phyloP scores from a whole-genome alignment of 2,797 vertebrate species.

The Malurus leucopterus region DNA sequence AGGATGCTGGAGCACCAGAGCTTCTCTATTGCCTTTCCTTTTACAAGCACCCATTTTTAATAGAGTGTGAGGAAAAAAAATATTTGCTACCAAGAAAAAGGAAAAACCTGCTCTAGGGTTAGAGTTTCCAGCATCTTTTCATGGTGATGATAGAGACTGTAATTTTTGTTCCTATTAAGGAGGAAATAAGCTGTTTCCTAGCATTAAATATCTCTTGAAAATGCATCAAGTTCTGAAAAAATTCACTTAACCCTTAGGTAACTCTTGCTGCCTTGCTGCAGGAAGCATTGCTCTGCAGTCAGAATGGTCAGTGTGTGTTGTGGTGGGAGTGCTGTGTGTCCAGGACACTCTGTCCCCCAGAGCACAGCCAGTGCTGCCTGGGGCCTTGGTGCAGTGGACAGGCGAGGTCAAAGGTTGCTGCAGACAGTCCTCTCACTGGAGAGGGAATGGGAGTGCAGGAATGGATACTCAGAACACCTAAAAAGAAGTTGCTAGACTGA shows the following conservation, averaged over 20 bases:
- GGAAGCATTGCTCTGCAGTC: too few species aligned
- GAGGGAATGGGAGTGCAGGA: not conserved
- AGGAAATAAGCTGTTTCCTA: not conserved
- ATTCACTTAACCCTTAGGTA: not conserved
- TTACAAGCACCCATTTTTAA: not conserved
- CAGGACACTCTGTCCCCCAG: not conserved
- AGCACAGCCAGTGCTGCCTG: not conserved
- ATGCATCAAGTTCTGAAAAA: not conserved
- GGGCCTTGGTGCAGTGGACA: rapidly evolving
- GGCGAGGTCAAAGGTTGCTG: not conserved
- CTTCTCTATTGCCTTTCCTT: not conserved
- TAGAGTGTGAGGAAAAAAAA: not conserved
- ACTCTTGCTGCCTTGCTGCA: not conserved
- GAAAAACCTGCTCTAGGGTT: not conserved
- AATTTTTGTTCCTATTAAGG: not conserved
- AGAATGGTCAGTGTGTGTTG: not conserved
- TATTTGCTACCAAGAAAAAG: not conserved
- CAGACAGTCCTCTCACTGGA: not conserved
- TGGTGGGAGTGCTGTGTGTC: not conserved
- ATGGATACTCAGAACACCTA: not conserved
- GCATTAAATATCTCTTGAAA: not conserved
- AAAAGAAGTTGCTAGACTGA: rapidly evolving
- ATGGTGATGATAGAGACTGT: not conserved
- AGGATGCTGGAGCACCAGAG: not conserved
- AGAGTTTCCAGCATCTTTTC: not conserved